These are phyloP conservation scores for Hiodon tergisus DNA, from an alignment of 2,113 vertebrate genomes.

Conservation along the genomic window DNA sequence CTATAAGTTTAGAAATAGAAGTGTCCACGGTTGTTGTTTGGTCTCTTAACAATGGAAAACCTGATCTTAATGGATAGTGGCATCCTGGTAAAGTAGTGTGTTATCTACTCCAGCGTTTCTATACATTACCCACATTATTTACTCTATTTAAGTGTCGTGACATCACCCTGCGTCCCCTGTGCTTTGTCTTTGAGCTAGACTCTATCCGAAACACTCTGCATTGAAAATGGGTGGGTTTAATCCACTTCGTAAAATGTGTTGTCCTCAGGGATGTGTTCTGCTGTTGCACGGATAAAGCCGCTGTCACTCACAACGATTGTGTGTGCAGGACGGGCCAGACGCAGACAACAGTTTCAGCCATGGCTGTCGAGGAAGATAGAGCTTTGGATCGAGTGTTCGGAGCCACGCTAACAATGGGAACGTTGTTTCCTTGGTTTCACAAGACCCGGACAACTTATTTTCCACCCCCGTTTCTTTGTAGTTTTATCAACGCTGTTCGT, in stretches of 20 bases:
- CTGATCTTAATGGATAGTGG: not conserved
- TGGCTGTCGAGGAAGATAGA: slow-evolving; percentile 21
- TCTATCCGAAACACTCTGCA: slow-evolving; percentile 6
- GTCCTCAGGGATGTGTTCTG: not conserved
- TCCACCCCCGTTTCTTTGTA: not conserved
- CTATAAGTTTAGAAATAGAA: too few relatives aligned
- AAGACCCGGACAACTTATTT: slow-evolving; percentile 1
- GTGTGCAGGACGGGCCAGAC: not conserved
- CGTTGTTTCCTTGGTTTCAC: not conserved
- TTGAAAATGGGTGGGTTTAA: slow-evolving; percentile 13
- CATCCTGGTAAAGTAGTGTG: not conserved
- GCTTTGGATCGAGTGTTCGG: slow-evolving; percentile 7
- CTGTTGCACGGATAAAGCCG: slow-evolving; percentile 6
- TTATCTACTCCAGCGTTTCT: not conserved
- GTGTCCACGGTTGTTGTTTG: not conserved
- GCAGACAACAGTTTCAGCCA: slow-evolving; percentile 19
- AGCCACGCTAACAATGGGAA: slow-evolving; percentile 20
- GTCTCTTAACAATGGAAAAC: not conserved
- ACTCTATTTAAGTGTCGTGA: slow-evolving; percentile 4
- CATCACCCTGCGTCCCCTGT: slow-evolving; percentile 1
- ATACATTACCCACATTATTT: slow-evolving; percentile 4
- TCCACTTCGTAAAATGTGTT: slow-evolving; percentile 14
- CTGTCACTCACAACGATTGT: slow-evolving; percentile 10
- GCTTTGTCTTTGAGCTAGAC: slow-evolving; percentile 21
- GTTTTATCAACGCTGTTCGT: not conserved